phyloP scores from a whole-genome alignment of 2,113 vertebrate genomes.

The Corythaixoides concolor region DNA sequence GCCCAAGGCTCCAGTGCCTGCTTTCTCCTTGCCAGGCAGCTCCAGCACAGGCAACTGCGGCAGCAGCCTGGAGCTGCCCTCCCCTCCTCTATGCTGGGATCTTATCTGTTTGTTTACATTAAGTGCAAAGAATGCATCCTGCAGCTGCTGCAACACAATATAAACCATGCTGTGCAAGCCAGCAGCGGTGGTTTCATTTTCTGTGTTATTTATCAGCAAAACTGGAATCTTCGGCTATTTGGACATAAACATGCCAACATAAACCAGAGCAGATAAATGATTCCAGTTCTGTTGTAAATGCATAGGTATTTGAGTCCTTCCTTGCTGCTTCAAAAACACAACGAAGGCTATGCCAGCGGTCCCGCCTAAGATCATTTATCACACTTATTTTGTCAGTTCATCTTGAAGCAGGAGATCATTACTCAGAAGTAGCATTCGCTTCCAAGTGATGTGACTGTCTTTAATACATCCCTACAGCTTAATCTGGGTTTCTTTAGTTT shows the following conservation, averaged over 20 bases:
- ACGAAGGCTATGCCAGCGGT: background rate
- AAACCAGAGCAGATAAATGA: background rate
- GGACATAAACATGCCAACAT: background rate
- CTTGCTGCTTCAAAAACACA: background rate
- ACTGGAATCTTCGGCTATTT: background rate
- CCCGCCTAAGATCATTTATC: background rate
- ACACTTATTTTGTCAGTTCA: background rate
- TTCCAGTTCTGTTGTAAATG: background rate
- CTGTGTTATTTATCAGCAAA: slow-evolving; percentile 1
- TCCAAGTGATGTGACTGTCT: background rate
- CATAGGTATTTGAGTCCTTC: background rate
- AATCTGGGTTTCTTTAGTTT: background rate
- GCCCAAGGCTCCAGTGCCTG: background rate
- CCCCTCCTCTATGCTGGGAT: background rate
- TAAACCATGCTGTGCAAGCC: background rate
- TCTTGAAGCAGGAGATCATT: background rate
- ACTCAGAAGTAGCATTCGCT: background rate
- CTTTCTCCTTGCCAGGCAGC: background rate
- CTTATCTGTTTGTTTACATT: background rate
- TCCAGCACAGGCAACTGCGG: background rate
- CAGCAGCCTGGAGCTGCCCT: background rate
- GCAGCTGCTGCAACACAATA: background rate
- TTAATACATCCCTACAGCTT: background rate
- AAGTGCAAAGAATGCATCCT: background rate
- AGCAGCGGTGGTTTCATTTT: background rate